These are phyloP conservation scores for Patella ulyssiponensis DNA, from an alignment of 2,888 invertebrate genomes.

Conservation along the genomic window DNA sequence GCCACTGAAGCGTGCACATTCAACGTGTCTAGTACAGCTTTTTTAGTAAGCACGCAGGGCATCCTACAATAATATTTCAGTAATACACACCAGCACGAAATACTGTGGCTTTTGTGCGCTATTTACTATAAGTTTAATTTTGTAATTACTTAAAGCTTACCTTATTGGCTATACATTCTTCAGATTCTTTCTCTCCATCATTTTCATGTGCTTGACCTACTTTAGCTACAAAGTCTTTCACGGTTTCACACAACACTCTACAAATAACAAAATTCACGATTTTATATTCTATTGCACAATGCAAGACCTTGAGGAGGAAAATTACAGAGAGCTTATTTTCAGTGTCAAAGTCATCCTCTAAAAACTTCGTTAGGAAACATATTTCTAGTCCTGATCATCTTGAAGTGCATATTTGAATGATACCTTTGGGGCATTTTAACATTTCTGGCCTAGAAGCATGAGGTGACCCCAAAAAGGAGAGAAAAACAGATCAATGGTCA, in stretches of 20 bases:
- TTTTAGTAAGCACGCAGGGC: too few relatives aligned
- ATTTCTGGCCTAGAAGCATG: too few relatives aligned
- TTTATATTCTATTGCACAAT: conserved; percentile 8
- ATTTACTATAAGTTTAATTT: not conserved
- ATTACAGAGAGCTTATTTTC: not conserved
- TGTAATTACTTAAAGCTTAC: conserved; percentile 14
- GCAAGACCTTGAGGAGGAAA: not conserved
- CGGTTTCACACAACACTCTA: conserved; percentile 82
- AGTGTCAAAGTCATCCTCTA: too few relatives aligned
- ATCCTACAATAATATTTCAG: not conserved
- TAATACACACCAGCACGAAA: not conserved
- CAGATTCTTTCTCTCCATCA: conserved; percentile 41
- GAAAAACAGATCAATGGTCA: too few relatives aligned
- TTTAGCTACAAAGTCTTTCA: conserved; percentile 81
- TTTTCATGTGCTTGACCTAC: conserved; percentile 70
- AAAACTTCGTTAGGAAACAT: too few relatives aligned
- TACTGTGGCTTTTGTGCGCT: conserved; percentile 1
- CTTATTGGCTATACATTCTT: conserved; percentile 40
- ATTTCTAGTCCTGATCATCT: too few relatives aligned
- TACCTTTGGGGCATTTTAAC: too few relatives aligned
- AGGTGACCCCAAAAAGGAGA: too few relatives aligned
- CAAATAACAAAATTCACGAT: conserved; percentile 28
- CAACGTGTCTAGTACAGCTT: too few relatives aligned
- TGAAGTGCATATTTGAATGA: too few relatives aligned
- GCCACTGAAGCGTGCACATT: too few relatives aligned